phyloP scores from a whole-genome alignment of 2,797 vertebrate genomes.

The Limnodromus scolopaceus region DNA sequence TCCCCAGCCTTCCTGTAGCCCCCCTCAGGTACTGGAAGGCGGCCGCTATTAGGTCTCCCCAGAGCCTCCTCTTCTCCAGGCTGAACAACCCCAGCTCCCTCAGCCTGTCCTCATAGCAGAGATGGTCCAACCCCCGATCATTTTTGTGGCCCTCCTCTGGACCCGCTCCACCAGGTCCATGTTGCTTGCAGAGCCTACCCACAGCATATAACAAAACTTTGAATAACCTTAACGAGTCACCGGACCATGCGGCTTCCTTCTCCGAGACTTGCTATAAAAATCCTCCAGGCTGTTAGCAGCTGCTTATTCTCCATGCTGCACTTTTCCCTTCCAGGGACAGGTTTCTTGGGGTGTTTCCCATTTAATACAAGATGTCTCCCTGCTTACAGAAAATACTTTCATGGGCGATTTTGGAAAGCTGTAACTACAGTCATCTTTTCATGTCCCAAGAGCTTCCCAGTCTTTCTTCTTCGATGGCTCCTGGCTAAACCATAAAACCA shows the following conservation, averaged over 20 bases:
- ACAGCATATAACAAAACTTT: not conserved
- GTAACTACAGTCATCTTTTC: not conserved
- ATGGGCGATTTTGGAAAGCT: not conserved
- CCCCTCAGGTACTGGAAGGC: no score
- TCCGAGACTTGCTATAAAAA: not conserved
- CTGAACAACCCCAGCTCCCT: no score
- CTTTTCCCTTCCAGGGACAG: not conserved
- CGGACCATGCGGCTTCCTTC: not conserved
- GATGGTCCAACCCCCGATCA: no score
- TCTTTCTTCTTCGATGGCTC: not conserved
- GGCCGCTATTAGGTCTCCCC: no score
- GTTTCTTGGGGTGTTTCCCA: not conserved
- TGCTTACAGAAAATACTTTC: not conserved
- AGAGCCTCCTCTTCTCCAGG: no score
- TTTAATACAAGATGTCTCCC: not conserved
- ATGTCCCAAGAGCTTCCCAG: not conserved
- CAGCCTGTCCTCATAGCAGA: no score
- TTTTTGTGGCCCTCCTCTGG: no score
- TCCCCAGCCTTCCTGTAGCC: no score
- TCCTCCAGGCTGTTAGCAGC: not conserved
- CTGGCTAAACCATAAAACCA: slow-evolving; percentile 17
- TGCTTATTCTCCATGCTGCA: not conserved
- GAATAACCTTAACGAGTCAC: not conserved
- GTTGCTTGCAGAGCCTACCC: not conserved
- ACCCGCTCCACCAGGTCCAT: no score